Percentiles rank a stretch among this genome's conserved stretches.
Evolutionary conservation across 1,140 invertebrate genomes (phyloP).

Genomic region (Sitobion miscanthi): DNA sequence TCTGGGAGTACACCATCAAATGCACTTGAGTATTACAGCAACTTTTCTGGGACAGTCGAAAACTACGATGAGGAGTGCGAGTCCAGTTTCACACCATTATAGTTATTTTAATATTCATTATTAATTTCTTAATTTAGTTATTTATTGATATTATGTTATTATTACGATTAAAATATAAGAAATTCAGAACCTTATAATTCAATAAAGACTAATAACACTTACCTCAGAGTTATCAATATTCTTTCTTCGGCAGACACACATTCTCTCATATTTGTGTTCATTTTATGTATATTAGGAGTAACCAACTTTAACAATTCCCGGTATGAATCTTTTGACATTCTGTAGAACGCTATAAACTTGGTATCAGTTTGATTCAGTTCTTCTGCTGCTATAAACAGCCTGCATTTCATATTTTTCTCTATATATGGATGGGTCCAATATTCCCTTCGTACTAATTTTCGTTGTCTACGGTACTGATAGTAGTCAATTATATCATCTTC

Average conservation of each 20-base stretch:
- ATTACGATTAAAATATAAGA: conserved; percentile 30
- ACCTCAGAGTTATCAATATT: conserved; percentile 45
- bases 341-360: conserved; percentile 24
- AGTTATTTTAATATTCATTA: neutral
- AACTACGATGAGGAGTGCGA: neutral
- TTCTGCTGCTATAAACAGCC: conserved; percentile 21
- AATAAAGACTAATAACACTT: conserved; percentile 4
- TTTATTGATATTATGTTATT: conserved; percentile 15
- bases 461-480: conserved; percentile 39
- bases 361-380: conserved; percentile 28
- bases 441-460: conserved; percentile 26
- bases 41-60: conserved; percentile 17
- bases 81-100: neutral
- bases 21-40: conserved; percentile 6
- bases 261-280: conserved; percentile 43
- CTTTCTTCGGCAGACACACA: conserved; percentile 45
- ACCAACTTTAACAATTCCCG: neutral
- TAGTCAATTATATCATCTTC: conserved; percentile 28
- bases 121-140: conserved; percentile 23
- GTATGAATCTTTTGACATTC: conserved; percentile 38
- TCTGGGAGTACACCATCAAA: neutral
- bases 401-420: conserved; percentile 38
- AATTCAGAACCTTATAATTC: conserved; percentile 20
- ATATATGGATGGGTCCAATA: conserved; percentile 34
- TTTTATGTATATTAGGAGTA: conserved; percentile 29